These are phyloP conservation scores for Ecdyonurus torrentis DNA, from an alignment of 2,888 invertebrate species.

Conservation along the genomic window DNA sequence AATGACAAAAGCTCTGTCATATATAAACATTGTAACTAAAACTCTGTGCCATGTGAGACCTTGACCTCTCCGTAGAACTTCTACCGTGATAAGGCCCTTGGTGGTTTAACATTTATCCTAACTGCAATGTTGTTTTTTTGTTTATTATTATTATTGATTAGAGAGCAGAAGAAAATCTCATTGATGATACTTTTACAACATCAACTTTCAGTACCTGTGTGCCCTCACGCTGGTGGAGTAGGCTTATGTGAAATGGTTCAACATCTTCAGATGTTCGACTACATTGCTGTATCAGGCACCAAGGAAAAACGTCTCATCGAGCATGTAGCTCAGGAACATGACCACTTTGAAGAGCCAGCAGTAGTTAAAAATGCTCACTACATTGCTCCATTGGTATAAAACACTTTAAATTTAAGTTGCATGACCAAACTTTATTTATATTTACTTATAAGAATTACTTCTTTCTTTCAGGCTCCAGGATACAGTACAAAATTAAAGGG, in stretches of 20 bases:
- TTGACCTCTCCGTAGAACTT: no score
- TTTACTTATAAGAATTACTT: neutral
- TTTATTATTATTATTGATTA: slow-evolving; percentile 8
- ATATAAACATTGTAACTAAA: no score
- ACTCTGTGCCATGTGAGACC: no score
- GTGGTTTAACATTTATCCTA: no score
- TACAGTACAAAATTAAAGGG: slow-evolving; percentile 67
- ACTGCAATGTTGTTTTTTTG: no score
- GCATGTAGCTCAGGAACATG: slow-evolving; percentile 79
- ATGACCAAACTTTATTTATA: no score
- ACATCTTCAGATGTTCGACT: slow-evolving; percentile 82
- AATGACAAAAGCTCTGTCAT: no score
- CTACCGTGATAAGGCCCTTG: no score
- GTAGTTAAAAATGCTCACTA: slow-evolving; percentile 52
- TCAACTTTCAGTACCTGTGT: slow-evolving; percentile 57
- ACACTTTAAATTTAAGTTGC: slow-evolving; percentile 15
- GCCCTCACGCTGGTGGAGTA: slow-evolving; percentile 90
- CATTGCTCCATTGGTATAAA: slow-evolving; percentile 47
- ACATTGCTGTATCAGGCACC: slow-evolving; percentile 50
- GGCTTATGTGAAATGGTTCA: slow-evolving; percentile 90
- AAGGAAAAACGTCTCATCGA: slow-evolving; percentile 60
- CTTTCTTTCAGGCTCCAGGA: slow-evolving; percentile 42
- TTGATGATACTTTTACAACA: neutral
- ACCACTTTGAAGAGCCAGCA: slow-evolving; percentile 62
- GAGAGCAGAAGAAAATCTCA: neutral